phyloP scores from a whole-genome alignment of 2,113 vertebrate genomes.

The Osmerus mordax region DNA sequence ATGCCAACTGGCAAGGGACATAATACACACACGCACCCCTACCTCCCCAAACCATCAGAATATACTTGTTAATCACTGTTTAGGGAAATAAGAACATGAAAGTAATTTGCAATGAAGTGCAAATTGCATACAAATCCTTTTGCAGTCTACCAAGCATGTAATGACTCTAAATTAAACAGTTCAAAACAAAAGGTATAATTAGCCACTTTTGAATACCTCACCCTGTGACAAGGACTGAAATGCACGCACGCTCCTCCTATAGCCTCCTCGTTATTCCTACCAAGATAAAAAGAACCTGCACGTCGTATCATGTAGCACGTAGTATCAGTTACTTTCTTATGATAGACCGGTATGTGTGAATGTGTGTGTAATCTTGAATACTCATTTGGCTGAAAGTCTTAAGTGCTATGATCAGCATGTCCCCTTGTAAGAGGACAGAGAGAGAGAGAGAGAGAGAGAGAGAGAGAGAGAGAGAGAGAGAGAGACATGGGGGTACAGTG shows the following conservation, averaged over 20 bases:
- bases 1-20: conserved; percentile 37
- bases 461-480: not conserved
- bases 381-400: too few species aligned
- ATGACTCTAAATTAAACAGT: not conserved
- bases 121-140: conserved; percentile 7
- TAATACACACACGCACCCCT: not conserved
- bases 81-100: not conserved
- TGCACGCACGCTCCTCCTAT: too few species aligned
- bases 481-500: not conserved
- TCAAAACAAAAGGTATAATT: conserved; percentile 17
- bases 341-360: too few species aligned
- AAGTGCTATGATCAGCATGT: too few species aligned
- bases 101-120: conserved; percentile 2
- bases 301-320: too few species aligned
- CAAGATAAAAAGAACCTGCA: too few species aligned
- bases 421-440: not conserved
- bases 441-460: not conserved
- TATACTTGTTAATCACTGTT: conserved; percentile 20
- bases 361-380: too few species aligned
- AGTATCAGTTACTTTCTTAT: too few species aligned
- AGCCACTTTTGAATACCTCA: conserved; percentile 14
- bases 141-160: not conserved
- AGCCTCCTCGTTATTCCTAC: too few species aligned
- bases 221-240: conserved; percentile 25
- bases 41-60: not conserved